Evolutionary conservation across 2,113 vertebrate genomes (phyloP).

Genomic region (Oncorhynchus tshawytscha): DNA sequence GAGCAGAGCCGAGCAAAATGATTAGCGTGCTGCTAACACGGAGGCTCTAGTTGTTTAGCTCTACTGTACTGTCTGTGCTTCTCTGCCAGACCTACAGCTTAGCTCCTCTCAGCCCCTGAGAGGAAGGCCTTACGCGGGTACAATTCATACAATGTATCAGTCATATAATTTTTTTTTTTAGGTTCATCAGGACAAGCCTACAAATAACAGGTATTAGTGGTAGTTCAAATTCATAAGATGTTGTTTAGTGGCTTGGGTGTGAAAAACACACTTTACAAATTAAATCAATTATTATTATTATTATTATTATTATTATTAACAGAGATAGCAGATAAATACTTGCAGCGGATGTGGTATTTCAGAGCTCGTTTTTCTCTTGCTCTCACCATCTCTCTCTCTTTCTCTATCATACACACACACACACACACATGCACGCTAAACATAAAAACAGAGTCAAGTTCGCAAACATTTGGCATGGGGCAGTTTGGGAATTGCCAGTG

Average conservation of each 20-base stretch:
- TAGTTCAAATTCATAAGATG: neutral
- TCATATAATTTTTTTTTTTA: conserved; percentile 30
- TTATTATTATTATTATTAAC: too few relatives aligned
- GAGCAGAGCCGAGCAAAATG: conserved; percentile 58
- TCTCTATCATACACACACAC: conserved; percentile 13
- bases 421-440: conserved; percentile 6
- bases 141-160: conserved; percentile 42
- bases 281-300: too few relatives aligned
- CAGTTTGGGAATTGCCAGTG: conserved; percentile 6
- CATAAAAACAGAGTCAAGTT: conserved; percentile 3
- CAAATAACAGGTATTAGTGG: neutral
- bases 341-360: neutral
- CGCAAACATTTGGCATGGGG: neutral
- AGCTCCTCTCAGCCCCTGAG: conserved; percentile 36
- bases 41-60: conserved; percentile 51
- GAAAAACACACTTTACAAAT: neutral
- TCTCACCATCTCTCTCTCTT: neutral
- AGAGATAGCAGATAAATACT: neutral
- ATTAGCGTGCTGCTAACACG: conserved; percentile 56
- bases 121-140: conserved; percentile 11
- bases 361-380: neutral
- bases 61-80: conserved; percentile 48
- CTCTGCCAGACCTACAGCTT: conserved; percentile 47
- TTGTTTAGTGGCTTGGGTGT: too few relatives aligned
- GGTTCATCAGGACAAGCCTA: neutral